These are phyloP conservation scores for Chlamydotis undulata DNA, from an alignment of 2,113 vertebrate species.

Conservation along the genomic window DNA sequence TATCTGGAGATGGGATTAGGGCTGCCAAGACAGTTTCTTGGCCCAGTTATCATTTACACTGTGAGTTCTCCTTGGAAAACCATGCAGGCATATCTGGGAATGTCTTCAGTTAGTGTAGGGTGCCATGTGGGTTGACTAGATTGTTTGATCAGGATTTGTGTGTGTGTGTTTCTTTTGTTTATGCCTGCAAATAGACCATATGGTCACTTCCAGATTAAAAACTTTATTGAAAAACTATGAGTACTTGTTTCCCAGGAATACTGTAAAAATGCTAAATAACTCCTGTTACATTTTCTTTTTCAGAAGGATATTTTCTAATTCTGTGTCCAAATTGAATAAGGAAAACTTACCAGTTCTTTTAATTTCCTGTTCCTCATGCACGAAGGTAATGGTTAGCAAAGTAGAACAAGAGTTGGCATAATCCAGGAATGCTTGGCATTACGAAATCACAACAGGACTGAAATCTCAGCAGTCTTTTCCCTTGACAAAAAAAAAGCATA, in stretches of 20 bases:
- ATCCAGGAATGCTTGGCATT: neutral
- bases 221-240: neutral
- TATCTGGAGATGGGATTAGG: neutral
- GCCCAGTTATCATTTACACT: neutral
- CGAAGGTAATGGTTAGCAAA: neutral
- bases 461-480: neutral
- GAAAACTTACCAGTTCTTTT: neutral
- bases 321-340: neutral
- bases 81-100: neutral
- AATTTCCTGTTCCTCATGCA: neutral
- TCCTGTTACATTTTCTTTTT: neutral
- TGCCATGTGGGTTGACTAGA: neutral
- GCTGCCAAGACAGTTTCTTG: constrained; percentile 28
- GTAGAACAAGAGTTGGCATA: neutral
- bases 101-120: neutral
- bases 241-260: neutral
- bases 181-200: neutral
- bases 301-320: neutral
- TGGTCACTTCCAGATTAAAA: neutral
- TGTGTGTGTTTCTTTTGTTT: neutral
- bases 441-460: neutral
- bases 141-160: neutral
- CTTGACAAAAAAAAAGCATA: neutral
- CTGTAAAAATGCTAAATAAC: neutral
- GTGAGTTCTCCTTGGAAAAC: neutral